These are phyloP conservation scores for Arbacia lixula DNA, from an alignment of 53 echinoderm and acorn worm species.

Conservation along the genomic window DNA sequence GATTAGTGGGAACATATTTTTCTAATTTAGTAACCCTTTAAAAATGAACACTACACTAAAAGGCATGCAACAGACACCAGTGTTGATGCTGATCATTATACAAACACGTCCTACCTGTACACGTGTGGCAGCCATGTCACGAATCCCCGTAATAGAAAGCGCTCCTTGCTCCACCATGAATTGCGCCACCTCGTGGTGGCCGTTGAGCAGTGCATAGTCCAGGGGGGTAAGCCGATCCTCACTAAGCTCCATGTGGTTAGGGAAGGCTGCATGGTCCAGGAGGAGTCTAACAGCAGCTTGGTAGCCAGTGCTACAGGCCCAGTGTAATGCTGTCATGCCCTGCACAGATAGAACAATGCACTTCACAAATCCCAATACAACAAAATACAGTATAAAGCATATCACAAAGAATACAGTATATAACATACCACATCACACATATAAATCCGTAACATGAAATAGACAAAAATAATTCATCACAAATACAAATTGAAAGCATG, in stretches of 20 bases:
- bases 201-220: slow-evolving; percentile 90
- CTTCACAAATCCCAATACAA: no score
- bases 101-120: slow-evolving; percentile 80
- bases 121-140: slow-evolving; percentile 90
- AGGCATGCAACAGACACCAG: no score
- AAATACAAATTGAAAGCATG: no score
- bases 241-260: slow-evolving; percentile 90
- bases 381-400: no score
- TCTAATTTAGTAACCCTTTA: no score
- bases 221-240: slow-evolving; percentile 88
- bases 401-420: no score
- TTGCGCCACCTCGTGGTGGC: slow-evolving; percentile 91
- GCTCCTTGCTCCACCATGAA: slow-evolving; percentile 96
- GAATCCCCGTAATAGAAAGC: slow-evolving; percentile 88
- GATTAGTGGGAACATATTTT: no score
- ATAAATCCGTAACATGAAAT: no score
- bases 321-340: slow-evolving; percentile 98
- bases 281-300: slow-evolving; percentile 85
- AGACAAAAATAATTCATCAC: no score
- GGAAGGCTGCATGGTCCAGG: slow-evolving; percentile 84
- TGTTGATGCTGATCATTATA: no score
- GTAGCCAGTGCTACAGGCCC: slow-evolving; percentile 92
- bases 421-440: no score
- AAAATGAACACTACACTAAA: no score
- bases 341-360: slow-evolving; percentile 14